Base-by-base conservation (phyloP, 2,888 invertebrate genomes). In the Eustalomyia histrio region DNA sequence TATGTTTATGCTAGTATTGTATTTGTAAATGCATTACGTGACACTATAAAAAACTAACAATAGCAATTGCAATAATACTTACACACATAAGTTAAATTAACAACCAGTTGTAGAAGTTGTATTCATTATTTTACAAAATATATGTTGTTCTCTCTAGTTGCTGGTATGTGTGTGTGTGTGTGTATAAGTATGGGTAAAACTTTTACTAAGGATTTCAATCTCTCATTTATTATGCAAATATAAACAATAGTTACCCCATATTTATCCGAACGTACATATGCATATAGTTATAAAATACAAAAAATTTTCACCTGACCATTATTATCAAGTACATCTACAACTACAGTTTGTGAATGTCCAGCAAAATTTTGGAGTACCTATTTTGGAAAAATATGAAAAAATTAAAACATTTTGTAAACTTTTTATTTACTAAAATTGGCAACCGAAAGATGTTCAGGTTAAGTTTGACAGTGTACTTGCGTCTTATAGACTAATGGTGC, bases 181-280 rank as follows among this genome's bases (percentile, higher is more conserved):
- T 60, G 60, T 35, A 3, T 24, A 12, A 24, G 16, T 35, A 50
- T 75, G 61, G 14, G 4, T 53, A 21, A 67, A 81, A 73, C 24
- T 60, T 76, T 69, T 74, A 69, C 78, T 73, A 50, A 50, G 75
- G 58, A 63, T 80, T 80, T 73, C 43, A 47, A 47, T 81, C 17
- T 82, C 63, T 82, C 76, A 83, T 83, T 82, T 82, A 68, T 76
- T 83, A 82, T 83, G 82, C 67, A 84, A 84, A 84, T 83, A 78
- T 63, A 58, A 64, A 74, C 74, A 80, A 68, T 55, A 69, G 63
- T 53, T 65, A 67, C 61, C 43, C 33, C 24, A 55, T 61, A 47
- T 73, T 55, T 60, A 39, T 24, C 58, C 43, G 10, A 29, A 29
- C 29, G 43, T 47, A 61, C 12, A 17, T 29, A 55, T 55, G 47